These are phyloP conservation scores for Drosophila borborema DNA, from an alignment of 2,888 invertebrate genomes.

Conservation along the genomic window DNA sequence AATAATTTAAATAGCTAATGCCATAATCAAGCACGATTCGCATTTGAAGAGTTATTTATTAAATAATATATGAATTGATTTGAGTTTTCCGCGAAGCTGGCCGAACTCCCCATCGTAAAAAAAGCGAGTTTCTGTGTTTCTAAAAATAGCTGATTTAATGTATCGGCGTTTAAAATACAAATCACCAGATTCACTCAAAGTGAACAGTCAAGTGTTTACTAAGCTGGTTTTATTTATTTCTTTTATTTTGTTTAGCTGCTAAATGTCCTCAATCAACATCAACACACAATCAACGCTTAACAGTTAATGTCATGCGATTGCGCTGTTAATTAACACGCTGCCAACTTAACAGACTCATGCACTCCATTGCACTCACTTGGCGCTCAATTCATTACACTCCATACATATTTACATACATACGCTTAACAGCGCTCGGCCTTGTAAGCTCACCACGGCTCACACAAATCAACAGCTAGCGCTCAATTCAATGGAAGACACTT, in stretches of 20 bases:
- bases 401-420: neutral
- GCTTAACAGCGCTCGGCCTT: slow-evolving; percentile 15
- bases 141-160: slow-evolving; percentile 44
- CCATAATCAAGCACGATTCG: slow-evolving; percentile 38
- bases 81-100: slow-evolving; percentile 63
- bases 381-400: too few relatives aligned
- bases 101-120: neutral
- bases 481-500: slow-evolving; percentile 54
- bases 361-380: neutral
- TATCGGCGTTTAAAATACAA: slow-evolving; percentile 20
- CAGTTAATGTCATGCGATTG: neutral
- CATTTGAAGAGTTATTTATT: slow-evolving; percentile 62
- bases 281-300: neutral
- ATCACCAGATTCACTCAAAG: slow-evolving; percentile 24
- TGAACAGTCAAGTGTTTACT: slow-evolving; percentile 4
- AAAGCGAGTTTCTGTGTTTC: slow-evolving; percentile 37
- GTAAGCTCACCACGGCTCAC: neutral
- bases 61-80: slow-evolving; percentile 50
- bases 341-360: neutral
- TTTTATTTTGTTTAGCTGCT: neutral
- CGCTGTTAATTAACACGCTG: slow-evolving; percentile 7
- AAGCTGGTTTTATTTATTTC: slow-evolving; percentile 13
- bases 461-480: slow-evolving; percentile 5
- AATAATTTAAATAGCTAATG: slow-evolving; percentile 36
- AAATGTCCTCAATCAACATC: slow-evolving; percentile 22